A percentile compares a stretch with the other conserved stretches of the same genome.
Evolutionary conservation across 2,113 vertebrate species (phyloP).

Genomic region (Heloderma charlesbogerti): DNA sequence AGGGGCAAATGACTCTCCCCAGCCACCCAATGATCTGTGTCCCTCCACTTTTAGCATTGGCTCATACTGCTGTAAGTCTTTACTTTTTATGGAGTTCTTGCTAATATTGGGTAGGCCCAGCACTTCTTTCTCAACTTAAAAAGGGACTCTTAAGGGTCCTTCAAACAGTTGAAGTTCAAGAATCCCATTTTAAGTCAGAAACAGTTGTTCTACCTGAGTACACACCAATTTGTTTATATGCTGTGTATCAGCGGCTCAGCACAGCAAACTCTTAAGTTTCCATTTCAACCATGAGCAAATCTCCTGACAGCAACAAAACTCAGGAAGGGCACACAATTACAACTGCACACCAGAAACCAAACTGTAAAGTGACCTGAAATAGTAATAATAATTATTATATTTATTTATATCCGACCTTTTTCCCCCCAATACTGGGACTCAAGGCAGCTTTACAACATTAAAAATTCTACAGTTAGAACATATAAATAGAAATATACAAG

Average conservation of each 20-base stretch:
- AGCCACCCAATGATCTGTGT: not conserved
- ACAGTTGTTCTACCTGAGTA: constrained; percentile 25
- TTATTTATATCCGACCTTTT: too few species aligned
- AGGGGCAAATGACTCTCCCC: not conserved
- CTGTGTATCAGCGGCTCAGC: not conserved
- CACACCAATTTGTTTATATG: not conserved
- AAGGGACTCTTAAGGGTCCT: not conserved
- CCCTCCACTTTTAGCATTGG: not conserved
- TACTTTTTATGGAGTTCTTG: not conserved
- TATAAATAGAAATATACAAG: too few species aligned
- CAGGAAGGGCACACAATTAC: not conserved
- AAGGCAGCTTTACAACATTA: too few species aligned
- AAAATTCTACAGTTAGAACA: too few species aligned
- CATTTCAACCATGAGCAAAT: constrained; percentile 43
- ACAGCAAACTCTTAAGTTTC: constrained; percentile 30
- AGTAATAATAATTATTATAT: too few species aligned
- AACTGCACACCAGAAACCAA: constrained; percentile 36
- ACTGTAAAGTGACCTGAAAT: constrained; percentile 27
- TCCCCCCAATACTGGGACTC: too few species aligned
- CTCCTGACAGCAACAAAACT: constrained; percentile 23
- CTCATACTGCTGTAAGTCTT: not conserved
- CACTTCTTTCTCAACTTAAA: not conserved
- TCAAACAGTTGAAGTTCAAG: not conserved
- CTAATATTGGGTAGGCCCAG: not conserved
- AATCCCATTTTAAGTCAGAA: not conserved